phyloP scores from a whole-genome alignment of 2,113 vertebrate genomes.

The Canis aureus region DNA sequence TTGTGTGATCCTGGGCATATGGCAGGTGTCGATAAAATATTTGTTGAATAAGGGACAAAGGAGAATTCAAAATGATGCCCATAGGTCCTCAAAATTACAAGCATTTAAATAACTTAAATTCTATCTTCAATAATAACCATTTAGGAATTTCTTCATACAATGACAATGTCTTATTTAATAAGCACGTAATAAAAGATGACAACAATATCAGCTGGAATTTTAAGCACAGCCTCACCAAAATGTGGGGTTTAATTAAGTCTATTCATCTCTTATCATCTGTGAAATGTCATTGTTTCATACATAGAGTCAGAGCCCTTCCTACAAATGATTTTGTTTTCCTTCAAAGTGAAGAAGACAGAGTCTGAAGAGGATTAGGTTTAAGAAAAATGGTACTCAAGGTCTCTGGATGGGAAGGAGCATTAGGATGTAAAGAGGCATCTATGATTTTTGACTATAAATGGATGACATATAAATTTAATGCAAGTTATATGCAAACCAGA shows the following conservation, averaged over 20 bases:
- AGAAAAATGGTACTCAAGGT: background rate
- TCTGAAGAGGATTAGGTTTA: background rate
- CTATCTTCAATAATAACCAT: background rate
- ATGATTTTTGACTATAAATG: background rate
- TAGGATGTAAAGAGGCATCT: background rate
- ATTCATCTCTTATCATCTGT: background rate
- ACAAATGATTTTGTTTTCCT: background rate
- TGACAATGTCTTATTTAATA: background rate
- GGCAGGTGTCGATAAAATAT: background rate
- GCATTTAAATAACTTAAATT: background rate
- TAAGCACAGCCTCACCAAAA: background rate
- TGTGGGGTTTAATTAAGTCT: background rate
- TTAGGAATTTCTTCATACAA: conserved; percentile 5
- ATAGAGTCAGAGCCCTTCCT: background rate
- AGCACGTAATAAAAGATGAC: background rate
- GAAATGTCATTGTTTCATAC: background rate
- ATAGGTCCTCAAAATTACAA: background rate
- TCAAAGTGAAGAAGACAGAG: background rate
- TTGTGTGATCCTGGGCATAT: no score
- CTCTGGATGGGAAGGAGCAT: background rate
- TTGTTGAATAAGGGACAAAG: background rate
- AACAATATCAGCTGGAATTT: background rate
- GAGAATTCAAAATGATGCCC: background rate
- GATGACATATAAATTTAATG: background rate
- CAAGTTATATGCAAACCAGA: background rate